phyloP scores from a whole-genome alignment of 2,113 vertebrate genomes.

The Paedocypris sp. region DNA sequence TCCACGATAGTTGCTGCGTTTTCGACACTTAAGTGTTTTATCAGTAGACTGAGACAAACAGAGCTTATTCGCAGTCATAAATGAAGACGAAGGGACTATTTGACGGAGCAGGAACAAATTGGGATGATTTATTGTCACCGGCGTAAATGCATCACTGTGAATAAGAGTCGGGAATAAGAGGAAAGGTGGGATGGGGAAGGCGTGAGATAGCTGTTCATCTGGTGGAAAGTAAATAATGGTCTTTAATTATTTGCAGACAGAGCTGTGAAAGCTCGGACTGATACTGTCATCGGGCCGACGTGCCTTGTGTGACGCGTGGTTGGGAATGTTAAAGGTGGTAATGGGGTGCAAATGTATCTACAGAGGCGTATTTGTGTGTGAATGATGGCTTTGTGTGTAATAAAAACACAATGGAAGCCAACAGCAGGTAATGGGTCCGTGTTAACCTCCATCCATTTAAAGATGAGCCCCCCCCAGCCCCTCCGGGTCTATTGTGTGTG shows the following conservation, averaged over 20 bases:
- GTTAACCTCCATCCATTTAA: slow-evolving; percentile 32
- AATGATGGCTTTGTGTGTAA: slow-evolving; percentile 15
- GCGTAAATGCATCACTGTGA: slow-evolving; percentile 67
- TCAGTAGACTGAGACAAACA: slow-evolving; percentile 69
- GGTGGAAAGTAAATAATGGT: slow-evolving; percentile 61
- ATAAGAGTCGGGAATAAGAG: slow-evolving; percentile 37
- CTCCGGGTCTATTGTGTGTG: slow-evolving; percentile 3
- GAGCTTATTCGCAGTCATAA: slow-evolving; percentile 65
- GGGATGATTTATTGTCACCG: slow-evolving; percentile 73
- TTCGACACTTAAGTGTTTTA: slow-evolving; percentile 74
- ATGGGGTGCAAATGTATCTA: slow-evolving; percentile 26
- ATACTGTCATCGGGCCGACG: slow-evolving; percentile 60
- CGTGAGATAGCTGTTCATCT: slow-evolving; percentile 44
- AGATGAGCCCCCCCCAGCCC: neutral
- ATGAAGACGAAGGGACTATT: slow-evolving; percentile 79
- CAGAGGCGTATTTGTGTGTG: neutral
- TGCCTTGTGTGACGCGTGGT: slow-evolving; percentile 55
- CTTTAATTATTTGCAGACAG: slow-evolving; percentile 69
- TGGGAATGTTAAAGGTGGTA: slow-evolving; percentile 56
- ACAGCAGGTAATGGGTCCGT: slow-evolving; percentile 25
- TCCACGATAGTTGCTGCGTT: too few species aligned
- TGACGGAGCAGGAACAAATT: slow-evolving; percentile 71
- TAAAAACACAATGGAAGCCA: slow-evolving; percentile 27
- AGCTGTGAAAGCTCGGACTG: slow-evolving; percentile 44
- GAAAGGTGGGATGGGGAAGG: slow-evolving; percentile 22